phyloP scores from a whole-genome alignment of 1,140 invertebrate species.

The Pseudomyrmex concolor region DNA sequence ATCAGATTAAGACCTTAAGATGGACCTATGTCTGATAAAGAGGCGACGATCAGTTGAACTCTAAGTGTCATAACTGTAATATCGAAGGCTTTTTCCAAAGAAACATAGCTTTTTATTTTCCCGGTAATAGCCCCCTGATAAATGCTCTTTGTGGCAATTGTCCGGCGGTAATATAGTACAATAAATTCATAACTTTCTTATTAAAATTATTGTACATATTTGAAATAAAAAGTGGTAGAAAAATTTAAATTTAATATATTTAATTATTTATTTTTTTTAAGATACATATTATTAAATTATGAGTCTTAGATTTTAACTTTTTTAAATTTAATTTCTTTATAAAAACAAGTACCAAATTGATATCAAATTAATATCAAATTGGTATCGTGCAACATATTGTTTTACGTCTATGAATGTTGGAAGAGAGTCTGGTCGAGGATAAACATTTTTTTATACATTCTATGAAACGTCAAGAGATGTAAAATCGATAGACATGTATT shows the following conservation, averaged over 20 bases:
- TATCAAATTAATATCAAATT: neutral
- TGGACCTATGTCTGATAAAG: slow-evolving; percentile 87
- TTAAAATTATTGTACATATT: neutral
- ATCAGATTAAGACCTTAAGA: slow-evolving; percentile 92
- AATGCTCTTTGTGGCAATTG: slow-evolving; percentile 6
- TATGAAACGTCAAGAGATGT: neutral
- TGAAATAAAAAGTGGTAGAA: neutral
- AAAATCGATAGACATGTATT: neutral
- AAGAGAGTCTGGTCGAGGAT: slow-evolving; percentile 52
- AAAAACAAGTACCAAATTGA: neutral
- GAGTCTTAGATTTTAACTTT: neutral
- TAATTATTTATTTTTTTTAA: neutral
- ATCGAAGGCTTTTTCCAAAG: slow-evolving; percentile 29
- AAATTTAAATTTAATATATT: neutral
- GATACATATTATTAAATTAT: slow-evolving; percentile 1
- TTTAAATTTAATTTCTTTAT: slow-evolving; percentile 6
- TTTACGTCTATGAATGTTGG: slow-evolving; percentile 21
- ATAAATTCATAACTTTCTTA: neutral
- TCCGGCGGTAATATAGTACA: slow-evolving; percentile 21
- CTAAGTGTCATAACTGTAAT: slow-evolving; percentile 16
- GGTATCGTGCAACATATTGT: slow-evolving; percentile 12
- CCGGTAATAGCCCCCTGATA: neutral
- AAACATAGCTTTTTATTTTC: slow-evolving; percentile 25
- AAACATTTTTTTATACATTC: neutral
- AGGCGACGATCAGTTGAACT: slow-evolving; percentile 21